Conservation (phyloP, 2,797 vertebrate species). For the Sebastes steindachneri region DNA sequence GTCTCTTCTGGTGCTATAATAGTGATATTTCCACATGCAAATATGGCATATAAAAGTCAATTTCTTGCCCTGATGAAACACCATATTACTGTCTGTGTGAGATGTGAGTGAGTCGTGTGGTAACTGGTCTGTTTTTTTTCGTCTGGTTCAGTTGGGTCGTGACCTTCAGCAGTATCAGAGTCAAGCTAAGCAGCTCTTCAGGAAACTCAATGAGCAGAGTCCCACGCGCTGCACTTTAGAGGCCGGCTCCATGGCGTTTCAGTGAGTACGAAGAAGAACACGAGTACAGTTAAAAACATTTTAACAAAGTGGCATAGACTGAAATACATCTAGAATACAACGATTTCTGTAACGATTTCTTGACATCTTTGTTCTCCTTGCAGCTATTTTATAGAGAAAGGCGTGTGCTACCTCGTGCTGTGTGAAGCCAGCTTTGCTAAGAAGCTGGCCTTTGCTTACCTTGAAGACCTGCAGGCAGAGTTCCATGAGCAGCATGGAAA, state of each 20-base stretch:
- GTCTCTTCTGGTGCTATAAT: background rate
- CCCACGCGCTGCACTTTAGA: conserved; percentile 96
- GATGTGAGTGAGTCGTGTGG: background rate
- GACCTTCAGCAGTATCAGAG: conserved; percentile 98
- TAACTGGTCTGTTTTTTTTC: background rate
- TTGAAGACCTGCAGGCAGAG: conserved; percentile 96
- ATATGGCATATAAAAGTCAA: background rate
- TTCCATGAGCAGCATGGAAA: conserved; percentile 98
- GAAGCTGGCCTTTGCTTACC: conserved; percentile 95
- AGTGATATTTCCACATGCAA: no score
- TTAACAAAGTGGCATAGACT: background rate
- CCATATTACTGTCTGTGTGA: background rate
- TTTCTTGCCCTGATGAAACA: conserved; percentile 6
- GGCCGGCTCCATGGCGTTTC: conserved; percentile 94
- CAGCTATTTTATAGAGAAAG: conserved; percentile 96
- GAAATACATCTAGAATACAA: background rate
- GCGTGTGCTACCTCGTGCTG: conserved; percentile 95
- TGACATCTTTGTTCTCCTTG: background rate
- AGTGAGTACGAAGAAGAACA: conserved; percentile 85
- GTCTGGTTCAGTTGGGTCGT: conserved; percentile 88
- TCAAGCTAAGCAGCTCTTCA: conserved; percentile 97
- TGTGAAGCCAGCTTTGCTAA: conserved; percentile 97
- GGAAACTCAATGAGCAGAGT: conserved; percentile 97
- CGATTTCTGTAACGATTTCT: background rate
- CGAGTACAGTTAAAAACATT: background rate